Evolutionary conservation across 1,140 invertebrate genomes (phyloP).

Genomic region (Drosophila paulistorum): DNA sequence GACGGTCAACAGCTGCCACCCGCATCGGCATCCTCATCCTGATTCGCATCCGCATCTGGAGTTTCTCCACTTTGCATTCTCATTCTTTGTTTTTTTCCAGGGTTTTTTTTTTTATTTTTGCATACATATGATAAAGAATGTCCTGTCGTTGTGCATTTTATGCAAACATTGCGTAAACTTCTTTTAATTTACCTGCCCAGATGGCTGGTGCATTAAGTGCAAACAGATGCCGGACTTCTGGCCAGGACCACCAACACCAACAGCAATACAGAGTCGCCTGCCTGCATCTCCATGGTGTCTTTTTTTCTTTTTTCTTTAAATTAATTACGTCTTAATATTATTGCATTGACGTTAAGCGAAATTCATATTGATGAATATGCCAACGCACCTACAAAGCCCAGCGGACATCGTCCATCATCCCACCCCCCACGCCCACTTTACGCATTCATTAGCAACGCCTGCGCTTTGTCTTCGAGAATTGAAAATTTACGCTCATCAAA

Average conservation of each 20-base stretch:
- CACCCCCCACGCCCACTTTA: constrained; percentile 26
- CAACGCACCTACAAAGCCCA: background rate
- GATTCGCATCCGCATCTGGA: background rate
- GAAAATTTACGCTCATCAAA: constrained; percentile 46
- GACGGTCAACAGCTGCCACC: constrained; percentile 64
- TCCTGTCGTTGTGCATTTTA: constrained; percentile 75
- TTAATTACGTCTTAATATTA: constrained; percentile 81
- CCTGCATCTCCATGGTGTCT: background rate
- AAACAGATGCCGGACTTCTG: constrained; percentile 50
- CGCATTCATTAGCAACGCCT: constrained; percentile 66
- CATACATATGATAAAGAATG: constrained; percentile 31
- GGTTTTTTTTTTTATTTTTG: constrained; percentile 3
- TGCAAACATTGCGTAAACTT: constrained; percentile 80
- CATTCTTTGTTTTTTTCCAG: constrained; percentile 37
- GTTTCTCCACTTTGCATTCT: constrained; percentile 1
- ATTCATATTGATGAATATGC: constrained; percentile 61
- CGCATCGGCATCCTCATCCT: constrained; percentile 1
- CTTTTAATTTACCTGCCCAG: constrained; percentile 61
- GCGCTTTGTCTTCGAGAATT: constrained; percentile 6
- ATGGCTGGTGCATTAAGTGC: constrained; percentile 50
- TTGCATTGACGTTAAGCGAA: constrained; percentile 74
- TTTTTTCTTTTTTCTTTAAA: constrained; percentile 66
- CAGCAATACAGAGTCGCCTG: background rate
- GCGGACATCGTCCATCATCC: no score
- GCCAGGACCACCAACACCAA: constrained; percentile 20